Base-by-base conservation (phyloP, 2,888 invertebrate species). In the Cataglyphis altisquamis region DNA sequence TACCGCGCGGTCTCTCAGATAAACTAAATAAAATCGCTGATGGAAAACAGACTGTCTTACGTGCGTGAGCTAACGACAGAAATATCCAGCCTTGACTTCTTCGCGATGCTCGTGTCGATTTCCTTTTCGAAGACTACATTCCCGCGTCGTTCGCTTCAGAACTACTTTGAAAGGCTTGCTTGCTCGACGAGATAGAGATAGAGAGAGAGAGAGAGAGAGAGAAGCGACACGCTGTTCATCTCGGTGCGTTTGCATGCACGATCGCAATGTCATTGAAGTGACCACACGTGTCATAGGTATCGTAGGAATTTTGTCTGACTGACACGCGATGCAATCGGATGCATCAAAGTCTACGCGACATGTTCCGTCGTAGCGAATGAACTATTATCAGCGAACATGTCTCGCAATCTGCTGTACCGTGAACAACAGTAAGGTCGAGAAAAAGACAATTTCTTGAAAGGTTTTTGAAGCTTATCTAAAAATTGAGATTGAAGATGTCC, bases 61-160 rank as follows among this genome's bases (percentile, higher is more conserved):
- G 57, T 29, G 60, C 57, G 57, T 55, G 68, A 67, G 67, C 41
- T 8, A 29, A 6, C 57, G 41, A 78, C 72, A 70, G 78, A 78
- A 78, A 78, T 78, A 70, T 60, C 72, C 52, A 78, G 45, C 78
- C 78, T 78, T 78, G 78, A 78, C 72, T 78, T 72, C 72, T 41
- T 68, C 45, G 57, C 32, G 68, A 78, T 78, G 60, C 29, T 21
- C 25, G 66, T 21, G 32, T 78, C 41, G 70, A 78, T 78, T 78
- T 78, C 25, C 78, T 60, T 36, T 60, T 72, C 57, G 78, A 60
- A 36, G 45, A 72, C 32, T 70, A 29, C 78, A 78, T 78, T 78
- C 78, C 15, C 78, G 57, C 41, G 32, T 41, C 57, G 68, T 60
- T 70, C 78, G 60, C 60, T 78, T 60, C 73, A 72, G 73, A 78